Percentiles rank a stretch among this genome's conserved stretches.
These are phyloP conservation scores for Ambastaia sidthimunki DNA, from an alignment of 2,797 vertebrate species.

Conservation along the genomic window DNA sequence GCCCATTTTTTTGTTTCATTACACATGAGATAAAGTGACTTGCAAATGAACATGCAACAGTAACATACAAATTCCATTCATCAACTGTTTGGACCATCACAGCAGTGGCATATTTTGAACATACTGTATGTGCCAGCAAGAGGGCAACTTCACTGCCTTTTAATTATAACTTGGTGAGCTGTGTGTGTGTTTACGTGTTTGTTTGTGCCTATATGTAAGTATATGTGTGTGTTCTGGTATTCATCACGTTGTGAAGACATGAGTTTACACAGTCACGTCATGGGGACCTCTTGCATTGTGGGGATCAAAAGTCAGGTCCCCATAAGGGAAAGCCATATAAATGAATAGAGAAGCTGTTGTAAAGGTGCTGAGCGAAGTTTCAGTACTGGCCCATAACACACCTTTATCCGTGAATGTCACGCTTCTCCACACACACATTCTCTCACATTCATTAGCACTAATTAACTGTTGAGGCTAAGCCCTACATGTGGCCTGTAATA, in stretches of 20 bases:
- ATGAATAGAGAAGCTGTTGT: not conserved
- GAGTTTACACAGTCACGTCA: not conserved
- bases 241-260: too few relatives aligned
- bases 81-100: constrained; percentile 34
- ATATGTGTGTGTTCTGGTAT: too few relatives aligned
- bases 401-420: not conserved
- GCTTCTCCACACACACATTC: too few relatives aligned
- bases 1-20: constrained; percentile 18
- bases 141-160: constrained; percentile 26
- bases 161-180: constrained; percentile 43
- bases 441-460: too few relatives aligned
- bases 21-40: constrained; percentile 22
- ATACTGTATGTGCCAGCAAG: constrained; percentile 55
- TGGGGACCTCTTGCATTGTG: constrained; percentile 12
- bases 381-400: not conserved
- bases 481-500: too few relatives aligned
- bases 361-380: not conserved
- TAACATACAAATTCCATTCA: constrained; percentile 38
- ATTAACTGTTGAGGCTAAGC: too few relatives aligned
- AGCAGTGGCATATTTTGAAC: constrained; percentile 34
- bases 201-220: not conserved
- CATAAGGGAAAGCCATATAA: not conserved
- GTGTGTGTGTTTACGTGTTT: constrained; percentile 8
- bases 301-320: constrained; percentile 2
- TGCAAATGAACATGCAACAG: too few relatives aligned